A percentile compares a stretch with the other conserved stretches of the same genome.
Evolutionary conservation across 2,797 vertebrate species (phyloP).

Genomic region (Myotis pilosus): DNA sequence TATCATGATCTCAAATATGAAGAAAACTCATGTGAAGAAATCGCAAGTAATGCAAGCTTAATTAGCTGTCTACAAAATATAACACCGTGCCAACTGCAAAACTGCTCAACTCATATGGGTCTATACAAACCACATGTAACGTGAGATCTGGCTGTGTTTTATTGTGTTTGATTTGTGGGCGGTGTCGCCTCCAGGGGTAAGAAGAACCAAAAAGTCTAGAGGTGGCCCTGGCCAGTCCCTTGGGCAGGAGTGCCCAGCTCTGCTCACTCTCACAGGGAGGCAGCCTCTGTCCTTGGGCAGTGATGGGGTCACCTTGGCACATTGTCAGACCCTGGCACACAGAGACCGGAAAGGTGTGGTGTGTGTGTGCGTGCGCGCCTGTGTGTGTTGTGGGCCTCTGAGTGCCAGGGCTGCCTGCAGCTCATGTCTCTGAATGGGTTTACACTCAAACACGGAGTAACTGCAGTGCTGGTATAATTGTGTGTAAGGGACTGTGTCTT

Average conservation of each 20-base stretch:
- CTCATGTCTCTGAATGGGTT: background rate
- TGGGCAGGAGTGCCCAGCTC: background rate
- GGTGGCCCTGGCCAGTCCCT: background rate
- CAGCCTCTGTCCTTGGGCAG: background rate
- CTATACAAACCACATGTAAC: background rate
- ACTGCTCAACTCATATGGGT: background rate
- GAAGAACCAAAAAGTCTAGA: background rate
- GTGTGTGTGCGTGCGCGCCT: background rate
- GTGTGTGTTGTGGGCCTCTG: background rate
- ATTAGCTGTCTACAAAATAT: constrained; percentile 38
- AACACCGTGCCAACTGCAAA: constrained; percentile 3
- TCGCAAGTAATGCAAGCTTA: background rate
- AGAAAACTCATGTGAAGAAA: constrained; percentile 13
- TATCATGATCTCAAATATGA: constrained; percentile 20
- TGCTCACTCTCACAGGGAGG: background rate
- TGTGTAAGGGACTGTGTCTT: constrained; percentile 19
- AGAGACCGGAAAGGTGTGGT: background rate
- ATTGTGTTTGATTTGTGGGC: background rate
- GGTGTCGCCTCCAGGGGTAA: background rate
- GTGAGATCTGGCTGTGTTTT: background rate
- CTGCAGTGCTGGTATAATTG: background rate
- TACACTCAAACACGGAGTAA: background rate
- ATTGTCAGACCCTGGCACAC: background rate
- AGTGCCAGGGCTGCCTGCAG: background rate
- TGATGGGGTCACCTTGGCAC: background rate